Percentiles rank a stretch among this genome's conserved stretches.
These are phyloP conservation scores for Gandaritis pyraliata DNA, from an alignment of 2,888 invertebrate species.

Conservation along the genomic window DNA sequence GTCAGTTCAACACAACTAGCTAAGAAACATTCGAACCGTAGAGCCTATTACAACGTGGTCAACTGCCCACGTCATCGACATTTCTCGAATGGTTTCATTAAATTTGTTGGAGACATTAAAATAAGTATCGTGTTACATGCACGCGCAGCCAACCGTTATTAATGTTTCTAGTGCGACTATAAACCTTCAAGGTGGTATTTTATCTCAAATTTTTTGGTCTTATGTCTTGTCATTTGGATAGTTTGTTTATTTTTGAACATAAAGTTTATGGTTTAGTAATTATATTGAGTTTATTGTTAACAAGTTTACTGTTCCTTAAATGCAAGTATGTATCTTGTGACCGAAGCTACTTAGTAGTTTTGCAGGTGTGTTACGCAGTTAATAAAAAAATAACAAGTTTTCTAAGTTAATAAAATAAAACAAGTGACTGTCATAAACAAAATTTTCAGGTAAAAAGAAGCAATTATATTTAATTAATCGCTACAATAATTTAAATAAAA, in stretches of 20 bases:
- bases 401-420: background rate
- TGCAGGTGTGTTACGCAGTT: background rate
- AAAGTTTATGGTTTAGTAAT: no score
- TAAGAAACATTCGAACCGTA: background rate
- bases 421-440: background rate
- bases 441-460: slow-evolving; percentile 1
- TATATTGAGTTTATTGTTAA: background rate
- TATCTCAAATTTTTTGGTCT: slow-evolving; percentile 25
- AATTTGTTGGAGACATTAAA: slow-evolving; percentile 44
- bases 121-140: slow-evolving; percentile 47
- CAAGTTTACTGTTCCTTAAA: background rate
- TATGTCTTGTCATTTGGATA: slow-evolving; percentile 17
- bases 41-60: slow-evolving; percentile 4
- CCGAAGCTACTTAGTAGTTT: background rate
- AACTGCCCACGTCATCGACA: slow-evolving; percentile 31
- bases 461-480: slow-evolving; percentile 7
- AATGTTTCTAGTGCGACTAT: slow-evolving; percentile 36
- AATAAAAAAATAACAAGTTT: background rate
- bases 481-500: slow-evolving; percentile 24
- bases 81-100: slow-evolving; percentile 40
- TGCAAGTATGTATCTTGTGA: no score
- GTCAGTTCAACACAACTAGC: background rate
- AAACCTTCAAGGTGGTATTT: slow-evolving; percentile 45
- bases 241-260: slow-evolving; percentile 2
- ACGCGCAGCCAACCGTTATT: slow-evolving; percentile 39